Evolutionary conservation across 1,140 invertebrate genomes (phyloP).

Genomic region (Drosophila sucinea): DNA sequence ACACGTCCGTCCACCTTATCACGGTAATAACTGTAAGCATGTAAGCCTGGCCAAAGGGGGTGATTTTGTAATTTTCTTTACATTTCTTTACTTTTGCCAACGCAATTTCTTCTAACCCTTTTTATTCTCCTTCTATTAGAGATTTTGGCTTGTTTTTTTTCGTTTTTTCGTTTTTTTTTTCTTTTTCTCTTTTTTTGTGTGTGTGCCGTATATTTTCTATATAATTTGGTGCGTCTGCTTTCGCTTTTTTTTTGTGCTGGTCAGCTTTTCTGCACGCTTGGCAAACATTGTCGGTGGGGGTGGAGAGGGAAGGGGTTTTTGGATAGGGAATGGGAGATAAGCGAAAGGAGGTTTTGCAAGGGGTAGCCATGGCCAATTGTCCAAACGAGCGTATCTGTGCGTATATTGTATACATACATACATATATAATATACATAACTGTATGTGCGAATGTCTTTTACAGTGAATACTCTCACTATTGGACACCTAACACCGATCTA

Average conservation of each 20-base stretch:
- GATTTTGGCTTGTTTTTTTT: conserved; percentile 58
- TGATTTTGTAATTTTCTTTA: conserved; percentile 81
- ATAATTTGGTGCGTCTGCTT: conserved; percentile 69
- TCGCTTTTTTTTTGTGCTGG: conserved; percentile 66
- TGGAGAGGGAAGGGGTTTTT: neutral
- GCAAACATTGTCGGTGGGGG: conserved; percentile 53
- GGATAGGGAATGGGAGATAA: neutral
- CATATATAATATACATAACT: conserved; percentile 11
- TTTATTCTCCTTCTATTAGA: conserved; percentile 51
- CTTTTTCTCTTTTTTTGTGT: conserved; percentile 43
- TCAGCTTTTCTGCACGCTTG: conserved; percentile 78
- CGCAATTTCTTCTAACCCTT: conserved; percentile 65
- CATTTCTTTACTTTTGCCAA: conserved; percentile 73
- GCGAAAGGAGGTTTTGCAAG: conserved; percentile 30
- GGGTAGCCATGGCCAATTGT: conserved; percentile 69
- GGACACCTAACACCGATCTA: neutral
- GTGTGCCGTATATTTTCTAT: conserved; percentile 68
- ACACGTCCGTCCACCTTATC: conserved; percentile 66
- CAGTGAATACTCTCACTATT: neutral
- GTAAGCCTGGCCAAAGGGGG: conserved; percentile 79
- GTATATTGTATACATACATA: conserved; percentile 20
- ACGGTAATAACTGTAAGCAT: conserved; percentile 81
- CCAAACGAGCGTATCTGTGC: conserved; percentile 56
- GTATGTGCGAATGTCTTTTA: conserved; percentile 22
- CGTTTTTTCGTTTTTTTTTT: conserved; percentile 36